Evolutionary conservation across 64 coral and sea anemone species (phyloP).

Genomic region (Trachythela sp.): DNA sequence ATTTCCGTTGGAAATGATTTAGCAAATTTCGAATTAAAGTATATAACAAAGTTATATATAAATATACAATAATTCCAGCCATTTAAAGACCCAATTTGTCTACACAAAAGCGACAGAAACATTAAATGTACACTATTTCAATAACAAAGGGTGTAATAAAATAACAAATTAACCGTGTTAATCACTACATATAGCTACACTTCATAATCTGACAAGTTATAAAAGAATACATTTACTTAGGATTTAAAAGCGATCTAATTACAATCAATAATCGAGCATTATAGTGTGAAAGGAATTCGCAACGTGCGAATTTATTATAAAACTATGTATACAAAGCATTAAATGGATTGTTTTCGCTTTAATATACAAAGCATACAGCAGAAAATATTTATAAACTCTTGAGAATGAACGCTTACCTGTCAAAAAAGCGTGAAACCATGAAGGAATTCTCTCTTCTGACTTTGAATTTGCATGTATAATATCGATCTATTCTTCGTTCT

Average conservation of each 20-base stretch:
- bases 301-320: neutral
- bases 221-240: too few species aligned
- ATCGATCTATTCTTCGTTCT: neutral
- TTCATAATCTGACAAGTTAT: too few species aligned
- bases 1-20: too few species aligned
- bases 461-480: neutral
- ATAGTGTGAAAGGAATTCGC: neutral
- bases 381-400: neutral
- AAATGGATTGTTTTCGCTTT: neutral
- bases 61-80: too few species aligned
- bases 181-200: too few species aligned
- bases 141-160: too few species aligned
- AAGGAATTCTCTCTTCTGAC: neutral
- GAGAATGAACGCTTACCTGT: neutral
- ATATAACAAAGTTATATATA: too few species aligned
- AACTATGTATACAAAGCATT: neutral
- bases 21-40: too few species aligned
- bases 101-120: too few species aligned
- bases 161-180: too few species aligned
- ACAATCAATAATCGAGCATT: neutral
- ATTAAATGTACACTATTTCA: too few species aligned
- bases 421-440: neutral
- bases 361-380: neutral
- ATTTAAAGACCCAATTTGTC: too few species aligned
- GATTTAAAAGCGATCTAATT: neutral